These are phyloP conservation scores for Morelia viridis DNA, from an alignment of 2,797 vertebrate genomes.

Conservation along the genomic window DNA sequence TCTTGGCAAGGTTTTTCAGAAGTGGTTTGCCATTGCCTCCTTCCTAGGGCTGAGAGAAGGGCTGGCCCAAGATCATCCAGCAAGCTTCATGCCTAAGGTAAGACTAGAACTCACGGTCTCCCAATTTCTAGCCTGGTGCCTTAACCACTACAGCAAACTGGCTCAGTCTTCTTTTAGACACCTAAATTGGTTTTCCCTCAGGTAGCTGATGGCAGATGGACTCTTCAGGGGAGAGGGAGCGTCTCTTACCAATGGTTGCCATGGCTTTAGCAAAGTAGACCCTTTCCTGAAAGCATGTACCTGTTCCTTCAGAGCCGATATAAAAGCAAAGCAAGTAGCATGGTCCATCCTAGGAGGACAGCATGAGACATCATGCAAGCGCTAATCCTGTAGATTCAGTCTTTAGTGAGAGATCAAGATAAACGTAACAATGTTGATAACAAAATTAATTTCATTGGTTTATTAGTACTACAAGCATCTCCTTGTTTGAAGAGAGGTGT, in stretches of 20 bases:
- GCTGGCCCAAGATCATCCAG: too few species aligned
- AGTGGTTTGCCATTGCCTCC: too few species aligned
- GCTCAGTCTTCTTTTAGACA: background rate
- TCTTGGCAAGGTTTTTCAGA: too few species aligned
- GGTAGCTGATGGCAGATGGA: background rate
- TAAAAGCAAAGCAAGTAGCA: background rate
- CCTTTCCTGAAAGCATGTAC: background rate
- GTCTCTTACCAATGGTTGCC: too few species aligned
- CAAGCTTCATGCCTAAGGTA: too few species aligned
- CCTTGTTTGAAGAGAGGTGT: background rate
- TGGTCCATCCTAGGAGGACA: too few species aligned
- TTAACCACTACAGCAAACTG: too few species aligned
- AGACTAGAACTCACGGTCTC: too few species aligned
- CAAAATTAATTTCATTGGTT: background rate
- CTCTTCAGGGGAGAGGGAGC: background rate
- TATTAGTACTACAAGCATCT: background rate
- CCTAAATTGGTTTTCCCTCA: background rate
- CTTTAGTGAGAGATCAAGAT: background rate
- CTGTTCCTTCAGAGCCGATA: background rate
- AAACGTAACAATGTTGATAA: background rate
- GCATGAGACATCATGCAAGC: background rate
- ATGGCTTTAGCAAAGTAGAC: background rate
- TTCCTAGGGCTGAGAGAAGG: too few species aligned
- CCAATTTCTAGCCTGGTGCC: too few species aligned
- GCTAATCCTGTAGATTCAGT: background rate